Evolutionary conservation across 2,888 invertebrate genomes (phyloP).

Genomic region (Choreutis nemorana): DNA sequence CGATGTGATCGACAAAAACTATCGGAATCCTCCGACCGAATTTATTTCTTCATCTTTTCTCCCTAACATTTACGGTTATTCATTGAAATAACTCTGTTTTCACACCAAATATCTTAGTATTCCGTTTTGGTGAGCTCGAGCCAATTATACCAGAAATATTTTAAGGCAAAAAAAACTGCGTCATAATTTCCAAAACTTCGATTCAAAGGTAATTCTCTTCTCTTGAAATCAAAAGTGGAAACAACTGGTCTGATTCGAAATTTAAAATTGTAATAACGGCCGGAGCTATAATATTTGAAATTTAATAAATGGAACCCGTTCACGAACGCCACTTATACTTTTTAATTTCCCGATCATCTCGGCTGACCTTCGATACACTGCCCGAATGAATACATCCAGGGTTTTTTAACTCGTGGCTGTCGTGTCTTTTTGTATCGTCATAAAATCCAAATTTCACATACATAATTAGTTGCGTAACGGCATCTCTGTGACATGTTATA

Average conservation of each 20-base stretch:
- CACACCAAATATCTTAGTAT: too few relatives aligned
- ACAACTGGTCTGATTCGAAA: conserved; percentile 23
- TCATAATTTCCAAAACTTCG: too few relatives aligned
- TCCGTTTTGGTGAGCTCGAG: too few relatives aligned
- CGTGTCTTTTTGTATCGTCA: conserved; percentile 25
- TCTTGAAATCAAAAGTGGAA: conserved; percentile 34
- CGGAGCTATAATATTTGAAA: conserved; percentile 54
- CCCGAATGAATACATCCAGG: conserved; percentile 49
- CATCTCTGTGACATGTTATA: conserved; percentile 12
- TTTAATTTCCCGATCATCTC: conserved; percentile 52
- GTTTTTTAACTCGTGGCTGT: conserved; percentile 25
- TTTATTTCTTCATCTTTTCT: conserved; percentile 18
- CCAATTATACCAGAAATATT: too few relatives aligned
- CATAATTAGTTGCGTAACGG: conserved; percentile 11
- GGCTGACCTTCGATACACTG: conserved; percentile 54
- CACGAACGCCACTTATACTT: conserved; percentile 55
- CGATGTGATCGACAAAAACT: too few relatives aligned
- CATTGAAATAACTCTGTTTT: too few relatives aligned
- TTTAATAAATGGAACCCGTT: conserved; percentile 49
- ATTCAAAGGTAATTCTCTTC: too few relatives aligned
- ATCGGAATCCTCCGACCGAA: conserved; percentile 14
- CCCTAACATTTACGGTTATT: too few relatives aligned
- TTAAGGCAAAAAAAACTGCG: too few relatives aligned
- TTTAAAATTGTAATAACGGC: conserved; percentile 58
- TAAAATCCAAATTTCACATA: conserved; percentile 22